These are phyloP conservation scores for Heliconius cydno DNA, from an alignment of 2,888 invertebrate species.

Conservation along the genomic window DNA sequence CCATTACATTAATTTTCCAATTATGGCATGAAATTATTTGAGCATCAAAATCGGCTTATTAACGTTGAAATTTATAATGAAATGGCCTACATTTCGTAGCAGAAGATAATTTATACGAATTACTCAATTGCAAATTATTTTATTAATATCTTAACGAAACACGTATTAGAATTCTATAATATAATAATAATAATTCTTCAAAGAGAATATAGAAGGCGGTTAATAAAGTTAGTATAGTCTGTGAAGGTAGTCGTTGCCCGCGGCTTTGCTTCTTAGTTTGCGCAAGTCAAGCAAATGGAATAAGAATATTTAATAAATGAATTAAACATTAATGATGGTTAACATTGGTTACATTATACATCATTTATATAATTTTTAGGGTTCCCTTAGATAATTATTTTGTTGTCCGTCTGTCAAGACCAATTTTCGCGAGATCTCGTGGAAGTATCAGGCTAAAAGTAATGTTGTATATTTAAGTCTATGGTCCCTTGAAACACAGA, in stretches of 20 bases:
- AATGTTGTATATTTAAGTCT: too few species aligned
- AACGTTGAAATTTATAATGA: constrained; percentile 33
- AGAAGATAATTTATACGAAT: constrained; percentile 27
- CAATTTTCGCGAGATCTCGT: too few species aligned
- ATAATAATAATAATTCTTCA: constrained; percentile 2
- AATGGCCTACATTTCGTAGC: constrained; percentile 28
- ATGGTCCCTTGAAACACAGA: too few species aligned
- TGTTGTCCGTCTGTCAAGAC: too few species aligned
- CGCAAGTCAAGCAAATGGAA: not conserved
- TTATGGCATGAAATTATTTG: constrained; percentile 30
- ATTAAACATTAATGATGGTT: not conserved
- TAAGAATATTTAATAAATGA: not conserved
- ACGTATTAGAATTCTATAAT: constrained; percentile 6
- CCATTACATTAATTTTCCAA: constrained; percentile 14
- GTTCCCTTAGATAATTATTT: too few species aligned
- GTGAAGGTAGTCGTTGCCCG: not conserved
- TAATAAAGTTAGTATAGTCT: not conserved
- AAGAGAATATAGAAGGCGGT: not conserved
- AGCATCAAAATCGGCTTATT: constrained; percentile 35
- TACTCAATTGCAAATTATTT: not conserved
- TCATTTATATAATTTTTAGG: too few species aligned
- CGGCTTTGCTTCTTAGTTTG: not conserved
- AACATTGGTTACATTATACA: too few species aligned
- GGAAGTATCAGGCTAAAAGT: too few species aligned
- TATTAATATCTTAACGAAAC: not conserved